These are phyloP conservation scores for Ypsolopha sequella DNA, from an alignment of 2,888 invertebrate genomes.

Conservation along the genomic window DNA sequence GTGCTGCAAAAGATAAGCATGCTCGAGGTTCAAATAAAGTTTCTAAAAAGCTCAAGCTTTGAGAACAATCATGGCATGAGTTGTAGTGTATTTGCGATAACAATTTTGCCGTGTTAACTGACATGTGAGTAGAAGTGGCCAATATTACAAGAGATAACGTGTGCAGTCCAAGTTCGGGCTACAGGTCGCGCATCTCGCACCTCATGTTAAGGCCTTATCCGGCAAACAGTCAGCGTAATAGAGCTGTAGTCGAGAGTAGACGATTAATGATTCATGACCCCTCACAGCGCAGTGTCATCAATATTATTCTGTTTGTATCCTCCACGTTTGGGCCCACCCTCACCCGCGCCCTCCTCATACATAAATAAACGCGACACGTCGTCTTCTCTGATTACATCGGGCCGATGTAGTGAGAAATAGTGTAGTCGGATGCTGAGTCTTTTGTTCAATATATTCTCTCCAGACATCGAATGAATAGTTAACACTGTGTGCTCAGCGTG, in stretches of 20 bases:
- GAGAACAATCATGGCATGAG: too few relatives aligned
- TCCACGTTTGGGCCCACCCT: constrained; percentile 62
- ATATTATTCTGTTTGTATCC: constrained; percentile 71
- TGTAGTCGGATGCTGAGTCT: constrained; percentile 65
- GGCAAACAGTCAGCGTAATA: constrained; percentile 58
- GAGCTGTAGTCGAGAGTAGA: constrained; percentile 65
- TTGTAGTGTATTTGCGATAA: not conserved
- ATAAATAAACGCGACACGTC: constrained; percentile 71
- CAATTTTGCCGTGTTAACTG: not conserved
- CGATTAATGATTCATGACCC: constrained; percentile 72
- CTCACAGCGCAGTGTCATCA: constrained; percentile 69
- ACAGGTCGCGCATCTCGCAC: constrained; percentile 18
- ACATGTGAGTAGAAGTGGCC: too few relatives aligned
- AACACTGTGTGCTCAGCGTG: constrained; percentile 56
- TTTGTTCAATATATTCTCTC: constrained; percentile 65
- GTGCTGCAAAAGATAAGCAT: too few relatives aligned
- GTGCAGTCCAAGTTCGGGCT: not conserved
- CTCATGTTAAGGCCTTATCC: constrained; percentile 62
- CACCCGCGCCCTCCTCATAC: constrained; percentile 67
- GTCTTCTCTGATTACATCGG: constrained; percentile 72
- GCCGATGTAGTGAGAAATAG: constrained; percentile 70
- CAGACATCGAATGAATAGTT: constrained; percentile 63
- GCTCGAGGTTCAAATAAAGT: too few relatives aligned
- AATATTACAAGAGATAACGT: too few relatives aligned
- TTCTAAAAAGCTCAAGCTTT: too few relatives aligned